Percentiles rank a stretch among this genome's conserved stretches.
Evolutionary conservation across 2,888 invertebrate species (phyloP).

Genomic region (Aelia acuminata): DNA sequence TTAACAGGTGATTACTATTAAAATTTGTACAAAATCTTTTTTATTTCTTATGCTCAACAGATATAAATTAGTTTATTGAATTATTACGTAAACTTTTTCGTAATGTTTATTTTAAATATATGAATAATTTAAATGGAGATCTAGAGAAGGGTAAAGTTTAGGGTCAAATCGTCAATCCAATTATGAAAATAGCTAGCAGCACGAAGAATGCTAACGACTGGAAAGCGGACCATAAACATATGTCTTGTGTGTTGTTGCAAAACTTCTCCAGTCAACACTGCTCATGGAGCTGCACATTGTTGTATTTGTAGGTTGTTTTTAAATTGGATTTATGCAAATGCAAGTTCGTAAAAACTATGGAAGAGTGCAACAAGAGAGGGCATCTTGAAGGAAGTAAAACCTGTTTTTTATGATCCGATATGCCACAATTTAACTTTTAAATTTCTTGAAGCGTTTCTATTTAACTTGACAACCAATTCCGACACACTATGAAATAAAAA

Average conservation of each 20-base stretch:
- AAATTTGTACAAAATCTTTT: no score
- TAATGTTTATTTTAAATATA: neutral
- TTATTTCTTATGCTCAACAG: no score
- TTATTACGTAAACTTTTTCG: neutral
- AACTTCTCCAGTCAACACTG: neutral
- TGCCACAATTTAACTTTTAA: no score
- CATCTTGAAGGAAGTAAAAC: neutral
- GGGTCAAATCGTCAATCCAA: neutral
- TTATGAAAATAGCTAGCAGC: neutral
- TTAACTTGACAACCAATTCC: no score
- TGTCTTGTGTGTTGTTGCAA: neutral
- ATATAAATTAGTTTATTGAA: neutral
- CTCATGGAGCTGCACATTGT: neutral
- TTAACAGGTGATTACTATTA: no score
- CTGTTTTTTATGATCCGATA: no score
- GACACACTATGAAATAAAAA: no score
- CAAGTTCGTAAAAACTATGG: no score
- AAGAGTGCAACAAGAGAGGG: no score
- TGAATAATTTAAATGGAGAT: neutral
- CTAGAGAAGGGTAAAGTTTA: no score
- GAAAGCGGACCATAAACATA: neutral
- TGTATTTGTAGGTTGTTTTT: neutral
- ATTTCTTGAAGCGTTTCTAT: no score
- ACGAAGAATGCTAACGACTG: conserved; percentile 5
- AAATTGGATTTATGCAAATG: neutral